Conservation (phyloP, 2,797 vertebrate species). For the Antennarius maculatus region DNA sequence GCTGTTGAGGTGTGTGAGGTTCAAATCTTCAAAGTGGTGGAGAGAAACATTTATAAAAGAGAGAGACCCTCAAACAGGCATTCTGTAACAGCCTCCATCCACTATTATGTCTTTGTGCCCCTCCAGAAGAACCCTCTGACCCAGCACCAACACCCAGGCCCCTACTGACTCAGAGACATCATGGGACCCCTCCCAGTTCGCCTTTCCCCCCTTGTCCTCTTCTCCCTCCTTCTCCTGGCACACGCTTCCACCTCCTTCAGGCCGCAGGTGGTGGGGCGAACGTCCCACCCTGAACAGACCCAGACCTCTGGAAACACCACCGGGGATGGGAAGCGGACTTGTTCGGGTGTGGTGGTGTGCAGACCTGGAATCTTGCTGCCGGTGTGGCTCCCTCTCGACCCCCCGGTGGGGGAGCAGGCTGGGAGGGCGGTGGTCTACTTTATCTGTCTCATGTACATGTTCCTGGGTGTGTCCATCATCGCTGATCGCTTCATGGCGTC, state of each 20-base stretch:
- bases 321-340: conserved; percentile 39
- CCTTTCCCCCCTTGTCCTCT: conserved; percentile 43
- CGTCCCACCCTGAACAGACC: conserved; percentile 31
- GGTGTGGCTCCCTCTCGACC: conserved; percentile 88
- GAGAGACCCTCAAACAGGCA: neutral
- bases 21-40: neutral
- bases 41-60: neutral
- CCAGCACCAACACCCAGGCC: conserved; percentile 30
- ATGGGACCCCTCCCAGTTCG: conserved; percentile 54
- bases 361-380: conserved; percentile 88
- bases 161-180: conserved; percentile 45
- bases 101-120: conserved; percentile 20
- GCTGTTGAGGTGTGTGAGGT: neutral
- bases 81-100: neutral
- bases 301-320: conserved; percentile 52
- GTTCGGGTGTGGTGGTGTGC: conserved; percentile 76
- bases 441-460: conserved; percentile 92
- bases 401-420: conserved; percentile 86
- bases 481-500: conserved; percentile 98
- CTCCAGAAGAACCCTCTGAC: conserved; percentile 56
- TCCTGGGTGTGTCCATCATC: conserved; percentile 94
- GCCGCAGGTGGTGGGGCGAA: conserved; percentile 58
- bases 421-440: conserved; percentile 92
- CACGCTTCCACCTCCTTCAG: conserved; percentile 56
- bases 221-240: conserved; percentile 55